phyloP scores from a whole-genome alignment of 2,797 vertebrate genomes.

The Galaxias olidus region DNA sequence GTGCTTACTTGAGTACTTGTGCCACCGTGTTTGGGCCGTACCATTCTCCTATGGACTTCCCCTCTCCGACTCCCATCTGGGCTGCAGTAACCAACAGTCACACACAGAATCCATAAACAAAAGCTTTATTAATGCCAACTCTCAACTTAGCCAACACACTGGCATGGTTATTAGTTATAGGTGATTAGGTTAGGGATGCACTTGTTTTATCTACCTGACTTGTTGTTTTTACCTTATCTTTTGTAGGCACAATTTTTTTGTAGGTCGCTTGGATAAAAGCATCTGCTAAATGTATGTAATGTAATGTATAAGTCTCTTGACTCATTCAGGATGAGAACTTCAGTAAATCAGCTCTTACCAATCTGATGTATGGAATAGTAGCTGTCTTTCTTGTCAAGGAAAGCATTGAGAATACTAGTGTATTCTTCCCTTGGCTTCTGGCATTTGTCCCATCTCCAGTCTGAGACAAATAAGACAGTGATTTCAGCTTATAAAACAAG shows the following conservation, averaged over 20 bases:
- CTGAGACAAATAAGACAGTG: conserved; percentile 68
- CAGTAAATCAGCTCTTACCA: conserved; percentile 71
- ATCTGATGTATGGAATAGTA: conserved; percentile 99
- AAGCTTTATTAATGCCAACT: neutral
- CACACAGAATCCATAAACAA: neutral
- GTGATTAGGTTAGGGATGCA: too few species aligned
- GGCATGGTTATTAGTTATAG: too few species aligned
- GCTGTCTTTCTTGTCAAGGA: conserved; percentile 97
- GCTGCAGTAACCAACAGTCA: conserved; percentile 75
- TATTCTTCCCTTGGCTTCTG: conserved; percentile 87
- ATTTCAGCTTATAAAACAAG: conserved; percentile 29
- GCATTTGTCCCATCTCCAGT: conserved; percentile 90
- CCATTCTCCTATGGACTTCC: conserved; percentile 98
- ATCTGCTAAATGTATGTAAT: too few species aligned
- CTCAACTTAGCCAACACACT: neutral
- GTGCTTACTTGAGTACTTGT: conserved; percentile 95
- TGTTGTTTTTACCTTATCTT: too few species aligned
- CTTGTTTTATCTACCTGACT: too few species aligned
- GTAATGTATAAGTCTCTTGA: too few species aligned
- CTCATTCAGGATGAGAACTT: too few species aligned
- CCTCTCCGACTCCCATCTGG: conserved; percentile 99
- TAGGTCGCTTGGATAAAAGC: too few species aligned
- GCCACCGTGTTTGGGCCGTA: conserved; percentile 98
- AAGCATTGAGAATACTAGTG: conserved; percentile 89
- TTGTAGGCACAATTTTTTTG: too few species aligned